Conservation (phyloP, 2,888 invertebrate genomes). For the Ochropacha duplaris region DNA sequence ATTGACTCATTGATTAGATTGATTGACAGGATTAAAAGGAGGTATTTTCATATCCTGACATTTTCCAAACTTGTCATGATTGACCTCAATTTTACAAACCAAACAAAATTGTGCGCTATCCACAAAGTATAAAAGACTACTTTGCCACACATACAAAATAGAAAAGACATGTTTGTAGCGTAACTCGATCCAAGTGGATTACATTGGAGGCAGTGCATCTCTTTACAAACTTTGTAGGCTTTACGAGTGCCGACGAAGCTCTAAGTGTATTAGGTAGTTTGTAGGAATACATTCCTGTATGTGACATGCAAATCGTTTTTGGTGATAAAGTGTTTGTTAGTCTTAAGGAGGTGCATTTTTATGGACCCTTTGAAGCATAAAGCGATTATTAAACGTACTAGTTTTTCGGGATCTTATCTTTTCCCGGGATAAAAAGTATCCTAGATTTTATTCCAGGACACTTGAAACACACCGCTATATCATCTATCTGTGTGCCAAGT, state of each 20-base stretch:
- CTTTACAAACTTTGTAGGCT: background rate
- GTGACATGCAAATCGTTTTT: background rate
- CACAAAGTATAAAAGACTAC: background rate
- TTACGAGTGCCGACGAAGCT: background rate
- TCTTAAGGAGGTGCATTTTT: too few species aligned
- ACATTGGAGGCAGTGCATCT: background rate
- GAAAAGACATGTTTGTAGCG: background rate
- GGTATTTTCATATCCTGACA: too few species aligned
- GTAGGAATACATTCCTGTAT: background rate
- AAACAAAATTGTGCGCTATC: background rate
- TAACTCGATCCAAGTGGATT: background rate
- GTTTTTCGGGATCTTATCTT: too few species aligned
- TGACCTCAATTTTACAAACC: background rate
- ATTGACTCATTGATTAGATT: too few species aligned
- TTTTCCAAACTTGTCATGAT: too few species aligned
- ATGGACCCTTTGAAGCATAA: too few species aligned
- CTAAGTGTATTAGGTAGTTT: conserved; percentile 1
- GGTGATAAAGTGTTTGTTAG: background rate
- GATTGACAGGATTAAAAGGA: too few species aligned
- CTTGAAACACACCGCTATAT: too few species aligned
- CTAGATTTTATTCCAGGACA: too few species aligned
- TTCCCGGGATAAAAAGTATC: too few species aligned
- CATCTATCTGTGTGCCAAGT: too few species aligned
- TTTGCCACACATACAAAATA: background rate
- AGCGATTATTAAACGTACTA: too few species aligned